Conservation (phyloP, 2,797 vertebrate genomes). For the Kryptolebias ocellatus region DNA sequence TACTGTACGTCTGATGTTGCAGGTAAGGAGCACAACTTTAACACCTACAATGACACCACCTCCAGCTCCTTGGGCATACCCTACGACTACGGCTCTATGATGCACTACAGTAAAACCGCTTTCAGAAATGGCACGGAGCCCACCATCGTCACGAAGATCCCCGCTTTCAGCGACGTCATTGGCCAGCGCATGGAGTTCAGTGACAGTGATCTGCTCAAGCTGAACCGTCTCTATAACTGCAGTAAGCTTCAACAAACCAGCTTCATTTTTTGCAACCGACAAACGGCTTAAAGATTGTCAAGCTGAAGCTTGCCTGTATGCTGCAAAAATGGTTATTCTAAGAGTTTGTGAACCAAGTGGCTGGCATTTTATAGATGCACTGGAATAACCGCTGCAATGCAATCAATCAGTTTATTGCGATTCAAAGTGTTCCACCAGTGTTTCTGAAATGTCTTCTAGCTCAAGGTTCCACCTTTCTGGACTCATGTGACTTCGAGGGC, state of each 20-base stretch:
- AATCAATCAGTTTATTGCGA: constrained; percentile 33
- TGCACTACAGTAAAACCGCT: constrained; percentile 94
- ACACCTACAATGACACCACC: constrained; percentile 83
- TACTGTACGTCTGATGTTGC: not conserved
- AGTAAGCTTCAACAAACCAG: constrained; percentile 72
- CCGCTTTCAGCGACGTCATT: constrained; percentile 89
- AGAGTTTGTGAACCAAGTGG: not conserved
- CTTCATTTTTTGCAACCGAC: not conserved
- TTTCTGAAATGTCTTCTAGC: constrained; percentile 51
- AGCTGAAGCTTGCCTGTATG: too few species aligned
- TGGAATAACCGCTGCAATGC: not conserved
- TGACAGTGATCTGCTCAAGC: constrained; percentile 88
- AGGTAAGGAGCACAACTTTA: constrained; percentile 90
- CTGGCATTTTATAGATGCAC: not conserved
- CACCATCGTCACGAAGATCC: constrained; percentile 92
- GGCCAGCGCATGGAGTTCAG: constrained; percentile 97
- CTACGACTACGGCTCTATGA: constrained; percentile 94
- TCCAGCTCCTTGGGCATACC: constrained; percentile 88
- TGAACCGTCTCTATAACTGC: constrained; percentile 91
- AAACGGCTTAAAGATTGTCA: not conserved
- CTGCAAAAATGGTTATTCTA: not conserved
- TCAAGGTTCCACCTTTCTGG: constrained; percentile 87
- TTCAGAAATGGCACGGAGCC: constrained; percentile 85
- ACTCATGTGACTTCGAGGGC: constrained; percentile 91
- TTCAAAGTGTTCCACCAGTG: constrained; percentile 46